Evolutionary conservation across 2,113 vertebrate species (phyloP).

Genomic region (Platysteira castanea): DNA sequence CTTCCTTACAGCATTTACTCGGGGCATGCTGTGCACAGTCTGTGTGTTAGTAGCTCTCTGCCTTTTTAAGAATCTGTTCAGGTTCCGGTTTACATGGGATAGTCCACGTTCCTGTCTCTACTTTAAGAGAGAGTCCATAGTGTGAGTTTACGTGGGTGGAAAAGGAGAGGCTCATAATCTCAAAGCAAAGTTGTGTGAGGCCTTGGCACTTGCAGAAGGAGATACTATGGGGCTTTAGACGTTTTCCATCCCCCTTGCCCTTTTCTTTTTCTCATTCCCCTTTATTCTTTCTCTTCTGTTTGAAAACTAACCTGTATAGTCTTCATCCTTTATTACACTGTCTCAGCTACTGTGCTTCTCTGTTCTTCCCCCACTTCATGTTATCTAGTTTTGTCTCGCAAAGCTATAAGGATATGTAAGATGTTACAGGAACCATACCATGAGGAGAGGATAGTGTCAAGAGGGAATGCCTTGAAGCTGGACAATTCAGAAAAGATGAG

Average conservation of each 20-base stretch:
- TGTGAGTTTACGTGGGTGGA: not conserved
- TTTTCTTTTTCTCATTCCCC: not conserved
- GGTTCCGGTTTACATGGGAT: not conserved
- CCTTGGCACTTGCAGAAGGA: not conserved
- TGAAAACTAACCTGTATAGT: not conserved
- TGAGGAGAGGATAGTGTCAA: not conserved
- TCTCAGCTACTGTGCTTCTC: not conserved
- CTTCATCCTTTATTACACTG: not conserved
- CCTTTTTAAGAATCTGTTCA: not conserved
- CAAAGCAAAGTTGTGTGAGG: not conserved
- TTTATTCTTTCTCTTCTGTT: not conserved
- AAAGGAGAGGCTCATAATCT: not conserved
- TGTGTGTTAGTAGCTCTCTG: not conserved
- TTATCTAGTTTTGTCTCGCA: not conserved
- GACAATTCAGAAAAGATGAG: not conserved
- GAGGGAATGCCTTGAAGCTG: not conserved
- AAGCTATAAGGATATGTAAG: not conserved
- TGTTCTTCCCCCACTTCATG: not conserved
- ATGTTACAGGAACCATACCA: not conserved
- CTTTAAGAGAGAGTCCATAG: not conserved
- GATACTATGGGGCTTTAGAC: rapidly evolving
- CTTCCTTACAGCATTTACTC: not conserved
- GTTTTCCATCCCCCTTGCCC: not conserved
- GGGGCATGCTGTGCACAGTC: not conserved
- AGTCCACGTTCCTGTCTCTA: not conserved